Base-by-base conservation (phyloP, 2,888 invertebrate species). In the Hedya salicella region DNA sequence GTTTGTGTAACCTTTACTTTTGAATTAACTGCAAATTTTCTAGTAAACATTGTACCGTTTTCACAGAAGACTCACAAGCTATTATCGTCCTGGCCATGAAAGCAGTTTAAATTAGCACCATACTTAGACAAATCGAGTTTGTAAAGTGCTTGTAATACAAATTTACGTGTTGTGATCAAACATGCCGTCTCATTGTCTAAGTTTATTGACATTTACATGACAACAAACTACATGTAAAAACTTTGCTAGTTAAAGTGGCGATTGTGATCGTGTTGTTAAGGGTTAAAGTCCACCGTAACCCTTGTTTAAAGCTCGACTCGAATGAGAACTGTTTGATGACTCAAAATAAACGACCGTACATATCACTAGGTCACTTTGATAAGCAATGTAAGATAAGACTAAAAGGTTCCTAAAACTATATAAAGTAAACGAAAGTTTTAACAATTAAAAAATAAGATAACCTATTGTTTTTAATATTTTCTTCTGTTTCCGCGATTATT, bases 241-340 rank as follows among this genome's bases (percentile, higher is more conserved):
- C 25, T 25, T 78, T 82, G 72, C 73, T 71, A 75, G 71, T 76
- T 74, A 75, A 73, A 72, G 73, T 76, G 75, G 53, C 50, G 19
- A 53, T 36, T 5, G 36, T 9, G 9, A 49, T 36, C 21, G 60
- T 70, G 78, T 75, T 69, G 79, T 81, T 78, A 79, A 78, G 79
- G 81, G 82, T 86, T 84, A 82, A 78, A 76, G 78, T 78, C 76
- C 81, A 80, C 85, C 84, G 72, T 74, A 79, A 80, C 81, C 87
- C 83, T 79, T 68, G 68, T 73, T 75, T n/a, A n/a, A n/a, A 71
- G 72, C 62, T 70, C 69, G 69, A 70, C 50, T 62, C 40, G 49
- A 70, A 63, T 70, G 71, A 72, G 68, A 74, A 68, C 72, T 73
- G 72, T 67, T 52, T 40, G 11, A 16, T 32, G 44, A 46, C n/a